Evolutionary conservation across 1,140 invertebrate genomes (phyloP), one percentile per base, ranked within the genome.

Genomic region (Spodoptera litura): DNA sequence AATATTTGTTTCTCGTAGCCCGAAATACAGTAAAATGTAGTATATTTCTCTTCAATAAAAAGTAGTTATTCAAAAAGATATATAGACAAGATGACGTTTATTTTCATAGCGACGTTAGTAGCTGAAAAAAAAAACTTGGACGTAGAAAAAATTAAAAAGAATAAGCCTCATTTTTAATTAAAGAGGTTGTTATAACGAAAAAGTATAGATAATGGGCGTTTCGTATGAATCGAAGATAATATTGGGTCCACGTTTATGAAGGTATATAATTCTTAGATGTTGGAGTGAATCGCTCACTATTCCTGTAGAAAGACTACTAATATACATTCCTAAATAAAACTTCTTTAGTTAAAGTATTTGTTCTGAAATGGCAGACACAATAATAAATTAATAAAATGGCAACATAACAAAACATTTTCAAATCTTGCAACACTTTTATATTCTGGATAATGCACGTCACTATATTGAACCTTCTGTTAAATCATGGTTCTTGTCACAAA

Each of bases 171-270:
- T 61, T 72, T 72, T 10, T 72, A 49, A 68, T 49, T 58, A 74
- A 74, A 62, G 27, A 64, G 49, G 73, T 12, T 38, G 12, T 52
- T 75, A 64, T 62, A 35, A 75, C 56, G 73, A 75, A 58, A 61
- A 62, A 44, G n/a, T 44, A 44, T 44, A 44, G 38, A 8, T 44
- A 44, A 68, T 27, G 15, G 62, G 52, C 5, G 11, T 10, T 66
- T 77, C 35, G 49, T 31, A 77, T 77, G 74, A 77, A 77, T 77
- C 74, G 62, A 77, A 66, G 44, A 66, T 62, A 64, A 62, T 11
- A 44, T 66, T 77, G 74, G 74, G 74, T 77, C 74, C 74, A 77
- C 62, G 56, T 77, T 56, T 68, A 58, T 53, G 20, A 58, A 77
- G 20, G 49, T 25, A 55, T 59, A 73, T 49, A 44, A 44, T 66